Percentiles rank a stretch among this genome's conserved stretches.
Evolutionary conservation across 2,113 vertebrate species (phyloP).

Genomic region (Scomber japonicus): DNA sequence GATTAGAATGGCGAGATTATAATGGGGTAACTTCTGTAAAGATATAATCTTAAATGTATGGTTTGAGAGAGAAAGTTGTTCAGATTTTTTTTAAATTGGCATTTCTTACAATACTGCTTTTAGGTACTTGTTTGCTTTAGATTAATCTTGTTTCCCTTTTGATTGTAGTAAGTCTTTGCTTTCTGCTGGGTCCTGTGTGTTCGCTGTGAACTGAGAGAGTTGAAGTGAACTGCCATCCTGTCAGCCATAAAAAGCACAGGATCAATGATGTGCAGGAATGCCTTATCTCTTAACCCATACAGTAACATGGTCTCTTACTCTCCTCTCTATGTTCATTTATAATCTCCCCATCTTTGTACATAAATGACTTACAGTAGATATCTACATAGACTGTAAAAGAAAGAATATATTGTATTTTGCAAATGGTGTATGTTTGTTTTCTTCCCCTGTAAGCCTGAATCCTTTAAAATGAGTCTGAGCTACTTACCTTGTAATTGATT

Average conservation of each 20-base stretch:
- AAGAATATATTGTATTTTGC: constrained; percentile 82
- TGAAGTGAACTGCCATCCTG: constrained; percentile 46
- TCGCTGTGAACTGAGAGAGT: constrained; percentile 39
- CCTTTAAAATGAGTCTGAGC: constrained; percentile 78
- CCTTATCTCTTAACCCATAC: constrained; percentile 72
- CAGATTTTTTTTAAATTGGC: background rate
- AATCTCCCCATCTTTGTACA: constrained; percentile 74
- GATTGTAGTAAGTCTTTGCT: constrained; percentile 33
- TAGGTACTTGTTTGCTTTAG: constrained; percentile 22
- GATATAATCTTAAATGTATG: background rate
- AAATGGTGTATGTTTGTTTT: constrained; percentile 76
- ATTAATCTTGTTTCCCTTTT: constrained; percentile 17
- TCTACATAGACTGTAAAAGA: constrained; percentile 72
- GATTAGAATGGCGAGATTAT: constrained; percentile 5
- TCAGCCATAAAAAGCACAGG: constrained; percentile 52
- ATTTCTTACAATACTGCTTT: constrained; percentile 9
- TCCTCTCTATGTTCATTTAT: constrained; percentile 46
- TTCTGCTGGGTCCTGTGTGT: constrained; percentile 29
- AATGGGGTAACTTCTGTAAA: constrained; percentile 2
- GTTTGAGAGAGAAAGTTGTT: constrained; percentile 15
- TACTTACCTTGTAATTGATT: constrained; percentile 80
- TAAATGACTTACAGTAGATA: constrained; percentile 68
- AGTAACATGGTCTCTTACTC: constrained; percentile 47
- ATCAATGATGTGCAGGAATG: constrained; percentile 69
- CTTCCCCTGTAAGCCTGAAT: constrained; percentile 70